A percentile compares a stretch with the other conserved stretches of the same genome.
phyloP scores from a whole-genome alignment of 2,113 vertebrate species.

The Penelope pileata region DNA sequence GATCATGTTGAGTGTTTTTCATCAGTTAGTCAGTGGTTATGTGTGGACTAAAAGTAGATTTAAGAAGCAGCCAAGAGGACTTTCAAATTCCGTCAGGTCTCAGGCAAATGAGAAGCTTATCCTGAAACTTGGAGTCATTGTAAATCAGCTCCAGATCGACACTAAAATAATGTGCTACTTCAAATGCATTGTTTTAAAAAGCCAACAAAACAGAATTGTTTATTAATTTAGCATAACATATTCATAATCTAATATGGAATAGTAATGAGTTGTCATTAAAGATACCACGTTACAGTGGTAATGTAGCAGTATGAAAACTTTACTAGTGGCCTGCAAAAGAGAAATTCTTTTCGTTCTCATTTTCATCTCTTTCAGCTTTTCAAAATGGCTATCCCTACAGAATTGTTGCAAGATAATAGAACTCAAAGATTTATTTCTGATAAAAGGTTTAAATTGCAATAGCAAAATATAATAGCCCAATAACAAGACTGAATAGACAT shows the following conservation, averaged over 20 bases:
- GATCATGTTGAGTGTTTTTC: not conserved
- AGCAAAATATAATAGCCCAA: constrained; percentile 47
- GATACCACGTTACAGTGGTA: not conserved
- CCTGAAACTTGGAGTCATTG: not conserved
- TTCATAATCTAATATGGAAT: not conserved
- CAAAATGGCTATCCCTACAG: constrained; percentile 24
- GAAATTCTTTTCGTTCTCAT: not conserved
- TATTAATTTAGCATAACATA: constrained; percentile 28
- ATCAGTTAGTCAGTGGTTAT: not conserved
- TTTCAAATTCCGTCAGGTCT: not conserved
- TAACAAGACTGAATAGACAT: constrained; percentile 4
- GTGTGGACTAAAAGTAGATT: not conserved
- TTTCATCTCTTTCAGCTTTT: constrained; percentile 29
- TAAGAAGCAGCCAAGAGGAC: not conserved
- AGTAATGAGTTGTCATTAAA: constrained; percentile 15
- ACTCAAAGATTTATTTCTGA: constrained; percentile 51
- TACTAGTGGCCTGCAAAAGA: not conserved
- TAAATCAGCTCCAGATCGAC: not conserved
- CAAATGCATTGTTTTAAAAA: constrained; percentile 22
- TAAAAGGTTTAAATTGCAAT: constrained; percentile 53
- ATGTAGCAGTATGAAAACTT: not conserved
- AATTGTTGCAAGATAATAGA: constrained; percentile 32
- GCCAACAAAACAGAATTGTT: constrained; percentile 16
- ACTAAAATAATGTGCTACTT: constrained; percentile 5
- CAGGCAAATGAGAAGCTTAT: not conserved